phyloP scores from a whole-genome alignment of 2,888 invertebrate species.

The Pogonocherus hispidulus region DNA sequence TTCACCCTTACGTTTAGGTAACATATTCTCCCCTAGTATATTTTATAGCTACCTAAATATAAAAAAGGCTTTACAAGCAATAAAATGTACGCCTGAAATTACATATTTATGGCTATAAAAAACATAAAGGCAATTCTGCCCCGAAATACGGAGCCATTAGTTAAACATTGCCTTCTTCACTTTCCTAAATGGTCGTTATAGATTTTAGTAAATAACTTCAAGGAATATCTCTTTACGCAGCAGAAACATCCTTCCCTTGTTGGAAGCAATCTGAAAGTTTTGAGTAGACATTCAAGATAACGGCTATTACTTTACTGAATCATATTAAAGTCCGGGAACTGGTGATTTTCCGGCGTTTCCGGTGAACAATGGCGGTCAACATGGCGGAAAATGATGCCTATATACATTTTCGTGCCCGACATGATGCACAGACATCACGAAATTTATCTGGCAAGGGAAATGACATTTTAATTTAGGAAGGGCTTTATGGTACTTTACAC shows the following conservation, averaged over 20 bases:
- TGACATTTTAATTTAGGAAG: background rate
- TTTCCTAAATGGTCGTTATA: constrained; percentile 16
- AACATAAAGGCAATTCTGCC: background rate
- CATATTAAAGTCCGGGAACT: constrained; percentile 26
- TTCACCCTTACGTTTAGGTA: too few species aligned
- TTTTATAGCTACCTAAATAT: constrained; percentile 3
- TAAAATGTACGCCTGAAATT: constrained; percentile 12
- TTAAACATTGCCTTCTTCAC: constrained; percentile 17
- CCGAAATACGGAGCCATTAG: background rate
- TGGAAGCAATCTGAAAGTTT: constrained; percentile 24
- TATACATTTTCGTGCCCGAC: constrained; percentile 6
- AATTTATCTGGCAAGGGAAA: background rate
- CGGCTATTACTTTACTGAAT: constrained; percentile 32
- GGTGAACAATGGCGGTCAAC: constrained; percentile 29
- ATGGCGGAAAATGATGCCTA: constrained; percentile 27
- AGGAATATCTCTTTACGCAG: constrained; percentile 19
- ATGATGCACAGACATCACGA: background rate
- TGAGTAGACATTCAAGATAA: constrained; percentile 32
- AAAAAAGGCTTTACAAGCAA: constrained; percentile 11
- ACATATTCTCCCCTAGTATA: background rate
- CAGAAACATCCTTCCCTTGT: constrained; percentile 19
- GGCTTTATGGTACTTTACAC: background rate
- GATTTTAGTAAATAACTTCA: constrained; percentile 31
- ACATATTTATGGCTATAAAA: background rate
- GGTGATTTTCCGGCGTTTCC: constrained; percentile 32